Evolutionary conservation across 2,797 vertebrate genomes (phyloP).

Genomic region (Poecilia gillii): DNA sequence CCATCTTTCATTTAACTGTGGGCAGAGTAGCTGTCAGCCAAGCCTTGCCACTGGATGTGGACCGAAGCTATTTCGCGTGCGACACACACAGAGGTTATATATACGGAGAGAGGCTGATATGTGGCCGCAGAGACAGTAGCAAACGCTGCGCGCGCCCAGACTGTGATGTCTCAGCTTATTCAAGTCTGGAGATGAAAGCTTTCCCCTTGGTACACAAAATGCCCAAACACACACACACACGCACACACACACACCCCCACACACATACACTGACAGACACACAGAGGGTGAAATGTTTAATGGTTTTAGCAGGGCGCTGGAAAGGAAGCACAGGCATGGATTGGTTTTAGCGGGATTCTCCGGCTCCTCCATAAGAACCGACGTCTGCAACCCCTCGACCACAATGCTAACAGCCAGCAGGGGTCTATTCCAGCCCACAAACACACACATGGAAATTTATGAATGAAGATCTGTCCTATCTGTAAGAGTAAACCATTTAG

Average conservation of each 20-base stretch:
- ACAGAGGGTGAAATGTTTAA: constrained; percentile 31
- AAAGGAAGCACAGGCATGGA: constrained; percentile 42
- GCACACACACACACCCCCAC: constrained; percentile 5
- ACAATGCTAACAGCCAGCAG: constrained; percentile 53
- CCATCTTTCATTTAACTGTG: constrained; percentile 66
- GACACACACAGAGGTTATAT: constrained; percentile 51
- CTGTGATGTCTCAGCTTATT: constrained; percentile 68
- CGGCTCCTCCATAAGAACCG: constrained; percentile 38
- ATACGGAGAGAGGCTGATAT: constrained; percentile 33
- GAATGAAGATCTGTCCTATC: constrained; percentile 19
- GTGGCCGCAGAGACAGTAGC: constrained; percentile 60
- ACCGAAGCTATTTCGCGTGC: constrained; percentile 37
- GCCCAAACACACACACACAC: not conserved
- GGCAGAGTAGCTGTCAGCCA: constrained; percentile 45
- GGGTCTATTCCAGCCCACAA: constrained; percentile 34
- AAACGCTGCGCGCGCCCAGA: constrained; percentile 70
- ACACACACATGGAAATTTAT: constrained; percentile 15
- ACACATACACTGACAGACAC: constrained; percentile 10
- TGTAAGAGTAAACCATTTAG: constrained; percentile 11
- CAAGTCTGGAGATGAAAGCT: constrained; percentile 74
- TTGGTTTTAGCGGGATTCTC: constrained; percentile 53
- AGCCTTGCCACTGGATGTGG: constrained; percentile 46
- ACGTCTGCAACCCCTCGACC: constrained; percentile 58
- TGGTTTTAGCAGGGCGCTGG: constrained; percentile 52
- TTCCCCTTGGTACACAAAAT: constrained; percentile 26